Base-by-base conservation (phyloP, 2,888 invertebrate species). In the Monochamus alternatus region DNA sequence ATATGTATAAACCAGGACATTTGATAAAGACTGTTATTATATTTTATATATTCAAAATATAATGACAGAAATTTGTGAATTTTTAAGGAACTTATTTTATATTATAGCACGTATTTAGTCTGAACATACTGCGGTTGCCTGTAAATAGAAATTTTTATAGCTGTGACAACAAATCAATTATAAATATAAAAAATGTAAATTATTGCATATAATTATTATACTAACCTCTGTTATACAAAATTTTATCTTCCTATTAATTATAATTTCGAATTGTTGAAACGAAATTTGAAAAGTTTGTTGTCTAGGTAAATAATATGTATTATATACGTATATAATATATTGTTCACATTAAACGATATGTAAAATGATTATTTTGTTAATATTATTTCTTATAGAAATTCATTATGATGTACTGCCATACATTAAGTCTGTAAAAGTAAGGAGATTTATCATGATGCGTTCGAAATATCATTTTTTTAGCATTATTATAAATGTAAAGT, bases 121-220 rank as follows among this genome's bases (percentile, higher is more conserved):
- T 75, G 59, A 58, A 32, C 47, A 75, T 70, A 30, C 55, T 44
- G 59, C 43, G 22, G 69, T 63, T 63, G 80, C 76, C 78, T 83
- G 82, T 84, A 83, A 64, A 83, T 82, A 83, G 64, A 81, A 69
- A 80, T 77, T 84, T 85, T 85, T 85, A 84, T 86, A 87, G 86
- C 86, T 87, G 87, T 86, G 86, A 86, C 83, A 82, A 83, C 81
- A 85, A 85, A 85, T 85, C 83, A 86, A 85, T 86, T 85, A 85
- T 80, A 78, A 83, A 75, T 66, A 74, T 75, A 70, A 78, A 74
- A 79, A 80, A 67, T 78, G 74, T 74, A 73, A 65, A 71, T 73
- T 79, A 75, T 74, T 75, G 69, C 65, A 77, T 77, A 78, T 80
- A 79, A 80, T 81, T 76, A 69, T 78, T 80, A 80, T 76, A 22